These are phyloP conservation scores for Tineola bisselliella DNA, from an alignment of 2,888 invertebrate genomes.

Conservation along the genomic window DNA sequence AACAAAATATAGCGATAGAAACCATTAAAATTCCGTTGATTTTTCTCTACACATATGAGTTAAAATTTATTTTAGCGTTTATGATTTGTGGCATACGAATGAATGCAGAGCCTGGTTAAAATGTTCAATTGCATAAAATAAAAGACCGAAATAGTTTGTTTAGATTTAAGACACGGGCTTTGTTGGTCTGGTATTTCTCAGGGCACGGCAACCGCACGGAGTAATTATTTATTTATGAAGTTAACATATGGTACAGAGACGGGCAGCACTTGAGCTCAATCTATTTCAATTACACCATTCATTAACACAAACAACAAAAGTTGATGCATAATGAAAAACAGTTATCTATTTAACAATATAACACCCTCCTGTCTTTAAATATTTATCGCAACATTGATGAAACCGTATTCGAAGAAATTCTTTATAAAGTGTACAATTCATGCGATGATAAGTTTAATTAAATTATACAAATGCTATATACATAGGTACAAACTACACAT, in stretches of 20 bases:
- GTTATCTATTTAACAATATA: too few species aligned
- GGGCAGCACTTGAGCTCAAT: neutral
- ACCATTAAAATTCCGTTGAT: neutral
- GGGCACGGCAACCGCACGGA: neutral
- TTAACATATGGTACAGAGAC: neutral
- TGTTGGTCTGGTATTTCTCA: slow-evolving; percentile 12
- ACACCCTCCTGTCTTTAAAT: too few species aligned
- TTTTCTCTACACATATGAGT: neutral
- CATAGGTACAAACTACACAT: too few species aligned
- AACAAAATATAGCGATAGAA: neutral
- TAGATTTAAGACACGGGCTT: neutral
- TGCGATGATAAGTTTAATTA: neutral
- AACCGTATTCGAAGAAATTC: too few species aligned
- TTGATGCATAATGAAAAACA: too few species aligned
- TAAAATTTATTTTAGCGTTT: neutral
- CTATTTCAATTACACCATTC: neutral
- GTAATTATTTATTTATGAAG: neutral
- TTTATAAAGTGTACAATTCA: too few species aligned
- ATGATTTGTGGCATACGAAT: neutral
- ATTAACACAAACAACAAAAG: neutral
- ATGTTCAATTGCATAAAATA: neutral
- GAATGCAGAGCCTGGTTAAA: neutral
- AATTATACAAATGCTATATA: too few species aligned
- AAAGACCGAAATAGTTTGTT: slow-evolving; percentile 10
- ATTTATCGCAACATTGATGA: too few species aligned